A percentile compares a stretch with the other conserved stretches of the same genome.
phyloP scores from a whole-genome alignment of 1,140 invertebrate species.

The Vanessa atalanta region DNA sequence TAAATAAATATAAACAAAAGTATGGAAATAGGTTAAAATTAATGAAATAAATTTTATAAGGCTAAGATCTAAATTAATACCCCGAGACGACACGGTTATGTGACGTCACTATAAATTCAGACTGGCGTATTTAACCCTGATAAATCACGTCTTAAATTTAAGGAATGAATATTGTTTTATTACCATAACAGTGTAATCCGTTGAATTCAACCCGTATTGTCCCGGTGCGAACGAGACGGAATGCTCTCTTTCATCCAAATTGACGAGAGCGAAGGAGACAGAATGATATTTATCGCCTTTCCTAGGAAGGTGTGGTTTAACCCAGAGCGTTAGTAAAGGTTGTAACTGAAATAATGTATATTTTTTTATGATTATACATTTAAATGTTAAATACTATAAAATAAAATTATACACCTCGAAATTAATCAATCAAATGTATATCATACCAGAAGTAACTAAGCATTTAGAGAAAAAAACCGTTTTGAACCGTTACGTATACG shows the following conservation, averaged over 20 bases:
- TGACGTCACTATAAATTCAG: not conserved
- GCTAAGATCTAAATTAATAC: slow-evolving; percentile 14
- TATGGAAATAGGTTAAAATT: too few relatives aligned
- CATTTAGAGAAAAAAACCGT: too few relatives aligned
- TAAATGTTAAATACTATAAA: too few relatives aligned
- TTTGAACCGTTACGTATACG: not conserved
- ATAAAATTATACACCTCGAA: not conserved
- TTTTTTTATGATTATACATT: not conserved
- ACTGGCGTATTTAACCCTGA: not conserved
- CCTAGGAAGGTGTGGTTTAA: slow-evolving; percentile 60
- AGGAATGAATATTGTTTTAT: slow-evolving; percentile 30
- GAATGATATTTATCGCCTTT: slow-evolving; percentile 64
- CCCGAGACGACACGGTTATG: not conserved
- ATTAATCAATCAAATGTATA: too few relatives aligned
- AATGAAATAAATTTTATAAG: not conserved
- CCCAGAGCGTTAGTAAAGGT: slow-evolving; percentile 56
- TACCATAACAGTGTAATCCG: slow-evolving; percentile 68
- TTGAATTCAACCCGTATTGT: slow-evolving; percentile 55
- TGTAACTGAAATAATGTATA: slow-evolving; percentile 40
- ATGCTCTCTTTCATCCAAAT: slow-evolving; percentile 32
- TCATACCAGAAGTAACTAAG: too few relatives aligned
- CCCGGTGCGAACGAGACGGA: slow-evolving; percentile 48
- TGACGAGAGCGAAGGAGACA: slow-evolving; percentile 65
- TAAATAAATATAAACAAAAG: too few relatives aligned
- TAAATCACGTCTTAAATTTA: not conserved